phyloP scores from a whole-genome alignment of 2,797 vertebrate species.

The Epinephelus awoara region DNA sequence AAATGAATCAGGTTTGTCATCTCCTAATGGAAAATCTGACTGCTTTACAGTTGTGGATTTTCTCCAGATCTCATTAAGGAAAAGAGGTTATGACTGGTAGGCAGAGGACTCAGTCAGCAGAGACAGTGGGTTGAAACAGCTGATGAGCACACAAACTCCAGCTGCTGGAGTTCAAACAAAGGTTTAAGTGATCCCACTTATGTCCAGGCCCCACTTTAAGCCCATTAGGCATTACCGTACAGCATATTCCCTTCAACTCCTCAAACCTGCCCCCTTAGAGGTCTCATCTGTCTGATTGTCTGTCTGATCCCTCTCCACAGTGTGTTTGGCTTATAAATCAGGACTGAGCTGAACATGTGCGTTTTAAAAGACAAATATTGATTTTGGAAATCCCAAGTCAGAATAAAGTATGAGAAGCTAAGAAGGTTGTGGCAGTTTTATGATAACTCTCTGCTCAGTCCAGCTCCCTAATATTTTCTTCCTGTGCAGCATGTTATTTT shows the following conservation, averaged over 20 bases:
- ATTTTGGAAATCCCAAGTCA: not conserved
- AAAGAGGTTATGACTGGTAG: not conserved
- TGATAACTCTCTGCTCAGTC: not conserved
- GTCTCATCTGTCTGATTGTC: not conserved
- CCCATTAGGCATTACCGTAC: not conserved
- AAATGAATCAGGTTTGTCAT: not conserved
- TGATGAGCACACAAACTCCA: not conserved
- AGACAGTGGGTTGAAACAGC: not conserved
- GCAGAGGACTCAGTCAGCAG: not conserved
- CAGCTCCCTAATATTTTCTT: not conserved
- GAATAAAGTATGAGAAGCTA: not conserved
- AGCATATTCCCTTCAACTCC: not conserved
- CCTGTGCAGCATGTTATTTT: not conserved
- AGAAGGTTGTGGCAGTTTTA: not conserved
- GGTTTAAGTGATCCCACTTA: conserved; percentile 2
- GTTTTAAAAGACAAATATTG: not conserved
- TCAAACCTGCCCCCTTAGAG: not conserved
- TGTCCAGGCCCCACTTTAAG: not conserved
- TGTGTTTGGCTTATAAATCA: not conserved
- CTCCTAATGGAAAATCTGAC: not conserved
- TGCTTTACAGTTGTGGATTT: not conserved
- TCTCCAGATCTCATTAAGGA: not conserved
- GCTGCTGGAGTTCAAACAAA: conserved; percentile 3
- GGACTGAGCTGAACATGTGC: conserved; percentile 17
- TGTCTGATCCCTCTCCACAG: conserved; percentile 7